Base-by-base conservation (phyloP, 2,888 invertebrate genomes). In the Megaustenia siamemsis region DNA sequence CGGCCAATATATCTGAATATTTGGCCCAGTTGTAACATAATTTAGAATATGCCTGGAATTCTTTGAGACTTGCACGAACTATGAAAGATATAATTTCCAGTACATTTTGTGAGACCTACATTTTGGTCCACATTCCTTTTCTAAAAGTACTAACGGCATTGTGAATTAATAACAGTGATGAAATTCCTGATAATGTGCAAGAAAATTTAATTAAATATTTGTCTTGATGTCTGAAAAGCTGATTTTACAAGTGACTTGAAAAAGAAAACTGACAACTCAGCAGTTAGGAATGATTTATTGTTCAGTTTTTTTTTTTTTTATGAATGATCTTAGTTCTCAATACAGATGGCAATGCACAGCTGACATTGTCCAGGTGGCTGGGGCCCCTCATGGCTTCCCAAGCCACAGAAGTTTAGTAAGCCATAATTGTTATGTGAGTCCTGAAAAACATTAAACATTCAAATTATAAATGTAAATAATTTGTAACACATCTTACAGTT, bases 1-100 rank as follows among this genome's bases (percentile, higher is more conserved):
- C 97, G 95, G 15, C 97, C 97, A 94, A 90, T 1, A 81, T 86
- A 83, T 93, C 93, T 43, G 86, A 82, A n/a, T 89, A 63, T 69
- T 90, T 89, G 10, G 89, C 89, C 38, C 89, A 90, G 84, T 91
- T 92, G 88, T 92, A 88, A 87, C 94, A 94, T n/a, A 91, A 88
- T 18, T 86, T 79, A 38, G 91, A 88, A 86, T 92, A 93, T 0
- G 92, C 89, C 87, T 93, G 88, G 28, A 93, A 86, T 87, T 94
- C 92, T 40, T 84, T 77, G 21, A 92, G 83, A 10, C 92, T 92
- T 77, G 90, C 92, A 28, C 78, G 71, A 18, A 91, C 93, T 35
- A 94, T 89, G 5, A 93, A 92, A 35, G 90, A 89, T 82, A 93
- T 91, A 68, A 94, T 86, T 75, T 93, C 90, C 28, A 88, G 86